Conservation (phyloP, 2,113 vertebrate genomes). For the Alethe castanea region DNA sequence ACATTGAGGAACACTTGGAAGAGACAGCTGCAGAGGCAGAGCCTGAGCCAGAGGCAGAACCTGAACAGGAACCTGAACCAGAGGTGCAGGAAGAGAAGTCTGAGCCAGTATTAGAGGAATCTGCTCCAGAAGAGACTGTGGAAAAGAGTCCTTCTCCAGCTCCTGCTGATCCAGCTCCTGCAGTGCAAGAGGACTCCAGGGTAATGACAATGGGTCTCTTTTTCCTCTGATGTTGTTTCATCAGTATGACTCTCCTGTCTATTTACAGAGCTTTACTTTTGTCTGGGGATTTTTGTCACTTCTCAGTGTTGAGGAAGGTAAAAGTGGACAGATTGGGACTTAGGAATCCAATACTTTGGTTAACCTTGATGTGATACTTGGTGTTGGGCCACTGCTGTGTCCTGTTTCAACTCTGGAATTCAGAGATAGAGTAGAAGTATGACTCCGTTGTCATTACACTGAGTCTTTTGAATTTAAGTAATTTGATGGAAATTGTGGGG, state of each 20-base stretch:
- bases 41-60: slow-evolving; percentile 80
- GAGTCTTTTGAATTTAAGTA: not conserved
- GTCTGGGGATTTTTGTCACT: not conserved
- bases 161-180: slow-evolving; percentile 80
- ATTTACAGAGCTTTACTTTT: not conserved
- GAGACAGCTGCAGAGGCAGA: slow-evolving; percentile 84
- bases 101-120: slow-evolving; percentile 71
- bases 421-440: not conserved
- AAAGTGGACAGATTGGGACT: fast-evolving
- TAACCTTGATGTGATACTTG: not conserved
- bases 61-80: slow-evolving; percentile 78
- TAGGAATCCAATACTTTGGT: fast-evolving
- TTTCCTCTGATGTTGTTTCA: not conserved
- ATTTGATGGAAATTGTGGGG: not conserved
- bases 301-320: not conserved
- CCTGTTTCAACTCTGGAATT: not conserved
- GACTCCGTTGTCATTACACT: not conserved
- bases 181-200: slow-evolving; percentile 86
- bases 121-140: slow-evolving; percentile 69
- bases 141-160: slow-evolving; percentile 83
- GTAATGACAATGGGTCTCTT: slow-evolving; percentile 55
- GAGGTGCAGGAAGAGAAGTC: slow-evolving; percentile 77
- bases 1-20: slow-evolving; percentile 82
- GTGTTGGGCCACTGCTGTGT: not conserved
- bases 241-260: not conserved